Evolutionary conservation across 2,888 invertebrate species (phyloP).

Genomic region (Tanypteryx hageni): DNA sequence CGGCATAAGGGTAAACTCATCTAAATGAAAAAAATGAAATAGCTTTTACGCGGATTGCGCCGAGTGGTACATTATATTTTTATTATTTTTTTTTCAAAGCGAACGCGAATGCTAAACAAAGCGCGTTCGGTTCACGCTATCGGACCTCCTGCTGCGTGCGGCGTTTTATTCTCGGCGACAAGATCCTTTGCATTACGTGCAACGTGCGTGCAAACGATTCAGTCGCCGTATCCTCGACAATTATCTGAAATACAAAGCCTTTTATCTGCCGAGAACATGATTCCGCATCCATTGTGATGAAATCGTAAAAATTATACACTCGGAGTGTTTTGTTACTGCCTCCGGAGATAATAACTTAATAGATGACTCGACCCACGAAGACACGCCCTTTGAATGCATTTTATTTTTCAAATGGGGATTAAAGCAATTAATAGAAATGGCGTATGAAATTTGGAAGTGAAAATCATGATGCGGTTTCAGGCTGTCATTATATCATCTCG

Average conservation of each 20-base stretch:
- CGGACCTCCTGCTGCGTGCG: neutral
- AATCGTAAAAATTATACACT: slow-evolving; percentile 15
- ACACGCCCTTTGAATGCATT: slow-evolving; percentile 38
- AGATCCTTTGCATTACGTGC: neutral
- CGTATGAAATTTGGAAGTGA: neutral
- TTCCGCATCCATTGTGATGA: slow-evolving; percentile 24
- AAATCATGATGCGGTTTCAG: neutral
- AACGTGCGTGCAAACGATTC: neutral
- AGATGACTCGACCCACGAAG: neutral
- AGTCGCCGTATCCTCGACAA: neutral
- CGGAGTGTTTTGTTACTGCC: slow-evolving; percentile 36
- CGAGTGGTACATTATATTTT: neutral
- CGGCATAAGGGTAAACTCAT: neutral
- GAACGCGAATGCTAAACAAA: too few relatives aligned
- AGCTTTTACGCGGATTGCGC: neutral
- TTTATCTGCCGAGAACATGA: neutral
- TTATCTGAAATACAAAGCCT: slow-evolving; percentile 21
- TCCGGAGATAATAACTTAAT: slow-evolving; percentile 52
- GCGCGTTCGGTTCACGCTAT: too few relatives aligned
- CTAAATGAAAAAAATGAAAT: neutral
- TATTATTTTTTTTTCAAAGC: neutral
- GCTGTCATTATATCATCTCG: neutral
- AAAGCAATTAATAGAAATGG: neutral
- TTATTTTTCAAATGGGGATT: neutral
- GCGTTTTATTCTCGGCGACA: neutral